Conservation (phyloP, 2,797 vertebrate species). For the Phoxinus dragarum region DNA sequence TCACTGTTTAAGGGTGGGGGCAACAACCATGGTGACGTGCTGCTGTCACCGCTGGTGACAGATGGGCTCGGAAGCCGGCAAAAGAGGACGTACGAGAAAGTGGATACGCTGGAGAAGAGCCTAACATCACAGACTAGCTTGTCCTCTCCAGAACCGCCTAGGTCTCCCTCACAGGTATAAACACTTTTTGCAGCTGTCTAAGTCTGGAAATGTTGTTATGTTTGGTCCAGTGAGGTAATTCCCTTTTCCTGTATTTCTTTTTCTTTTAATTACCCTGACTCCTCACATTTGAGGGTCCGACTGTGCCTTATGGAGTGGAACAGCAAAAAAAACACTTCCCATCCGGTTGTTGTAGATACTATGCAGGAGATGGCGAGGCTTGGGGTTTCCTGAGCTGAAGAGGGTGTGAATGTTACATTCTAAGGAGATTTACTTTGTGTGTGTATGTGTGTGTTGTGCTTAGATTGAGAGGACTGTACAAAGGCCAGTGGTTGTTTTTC, state of each 20-base stretch:
- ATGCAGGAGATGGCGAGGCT: conserved; percentile 54
- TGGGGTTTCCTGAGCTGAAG: conserved; percentile 57
- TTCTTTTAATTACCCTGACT: background rate
- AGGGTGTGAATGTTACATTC: conserved; percentile 56
- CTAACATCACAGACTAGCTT: conserved; percentile 73
- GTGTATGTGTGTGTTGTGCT: background rate
- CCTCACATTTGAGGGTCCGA: background rate
- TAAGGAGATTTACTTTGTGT: conserved; percentile 32
- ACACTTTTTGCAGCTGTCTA: background rate
- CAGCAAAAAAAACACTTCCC: conserved; percentile 39
- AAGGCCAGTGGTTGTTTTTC: conserved; percentile 16
- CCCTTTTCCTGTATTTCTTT: background rate
- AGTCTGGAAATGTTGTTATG: background rate
- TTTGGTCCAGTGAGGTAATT: background rate
- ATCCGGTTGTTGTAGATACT: conserved; percentile 61
- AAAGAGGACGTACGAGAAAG: conserved; percentile 83
- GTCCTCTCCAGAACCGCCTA: conserved; percentile 66
- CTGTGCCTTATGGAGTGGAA: conserved; percentile 33
- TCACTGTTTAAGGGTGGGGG: conserved; percentile 73
- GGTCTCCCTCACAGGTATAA: conserved; percentile 75
- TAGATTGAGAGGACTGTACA: conserved; percentile 30
- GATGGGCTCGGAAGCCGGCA: conserved; percentile 73
- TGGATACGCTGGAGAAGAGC: conserved; percentile 80
- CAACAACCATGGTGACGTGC: conserved; percentile 56
- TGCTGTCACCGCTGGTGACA: conserved; percentile 56